Percentiles rank a stretch among this genome's conserved stretches.
These are phyloP conservation scores for Mantis religiosa DNA, from an alignment of 2,888 invertebrate species.

Conservation along the genomic window DNA sequence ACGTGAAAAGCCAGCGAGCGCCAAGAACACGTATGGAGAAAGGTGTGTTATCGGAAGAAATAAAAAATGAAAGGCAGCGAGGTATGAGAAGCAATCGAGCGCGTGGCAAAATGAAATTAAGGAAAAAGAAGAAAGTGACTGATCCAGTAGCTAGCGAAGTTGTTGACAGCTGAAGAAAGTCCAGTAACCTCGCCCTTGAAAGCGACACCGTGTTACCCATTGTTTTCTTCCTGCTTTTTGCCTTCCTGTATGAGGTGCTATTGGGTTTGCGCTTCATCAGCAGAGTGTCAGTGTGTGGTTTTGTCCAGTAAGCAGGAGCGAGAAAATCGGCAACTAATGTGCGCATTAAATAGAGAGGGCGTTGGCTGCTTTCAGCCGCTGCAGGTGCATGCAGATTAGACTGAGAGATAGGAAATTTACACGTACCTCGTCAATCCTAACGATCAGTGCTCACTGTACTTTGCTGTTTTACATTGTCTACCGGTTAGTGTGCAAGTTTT, in stretches of 20 bases:
- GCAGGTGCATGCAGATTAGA: no score
- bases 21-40: background rate
- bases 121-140: background rate
- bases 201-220: background rate
- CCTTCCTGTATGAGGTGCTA: background rate
- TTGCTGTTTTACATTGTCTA: no score
- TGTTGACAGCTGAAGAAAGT: background rate
- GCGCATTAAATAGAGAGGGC: no score
- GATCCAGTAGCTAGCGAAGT: background rate
- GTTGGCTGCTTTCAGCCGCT: no score
- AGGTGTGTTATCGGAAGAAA: background rate
- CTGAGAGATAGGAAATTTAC: no score
- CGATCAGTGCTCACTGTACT: no score
- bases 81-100: background rate
- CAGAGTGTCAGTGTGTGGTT: no score
- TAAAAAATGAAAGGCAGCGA: background rate
- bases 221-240: background rate
- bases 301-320: no score
- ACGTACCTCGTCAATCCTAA: no score
- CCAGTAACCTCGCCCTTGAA: background rate
- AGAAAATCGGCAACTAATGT: no score
- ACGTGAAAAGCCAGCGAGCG: background rate
- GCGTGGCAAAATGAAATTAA: background rate
- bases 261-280: background rate
- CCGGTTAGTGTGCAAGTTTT: no score